Evolutionary conservation across 1,140 invertebrate species (phyloP).

Genomic region (Lucilia cuprina): DNA sequence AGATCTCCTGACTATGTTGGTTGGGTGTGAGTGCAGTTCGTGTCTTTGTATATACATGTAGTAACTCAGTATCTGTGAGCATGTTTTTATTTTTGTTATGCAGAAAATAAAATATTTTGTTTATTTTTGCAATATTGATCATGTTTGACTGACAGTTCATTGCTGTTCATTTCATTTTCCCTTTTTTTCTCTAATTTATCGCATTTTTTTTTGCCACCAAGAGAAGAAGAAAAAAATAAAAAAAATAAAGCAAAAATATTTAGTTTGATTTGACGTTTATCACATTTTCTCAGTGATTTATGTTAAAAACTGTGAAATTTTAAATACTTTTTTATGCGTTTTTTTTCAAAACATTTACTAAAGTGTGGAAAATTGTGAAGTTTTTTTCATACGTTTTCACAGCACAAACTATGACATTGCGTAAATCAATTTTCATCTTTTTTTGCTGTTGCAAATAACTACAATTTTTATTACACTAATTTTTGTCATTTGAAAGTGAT

Average conservation of each 20-base stretch:
- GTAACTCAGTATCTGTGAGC: too few relatives aligned
- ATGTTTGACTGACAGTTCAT: constrained; percentile 14
- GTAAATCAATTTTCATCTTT: neutral
- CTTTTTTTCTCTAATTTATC: neutral
- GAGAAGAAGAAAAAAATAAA: too few relatives aligned
- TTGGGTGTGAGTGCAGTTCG: too few relatives aligned
- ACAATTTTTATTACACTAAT: neutral
- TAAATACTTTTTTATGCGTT: neutral
- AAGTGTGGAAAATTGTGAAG: neutral
- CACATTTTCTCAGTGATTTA: neutral
- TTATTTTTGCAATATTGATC: constrained; percentile 6
- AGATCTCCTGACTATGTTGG: too few relatives aligned
- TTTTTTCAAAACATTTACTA: neutral
- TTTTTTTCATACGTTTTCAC: neutral
- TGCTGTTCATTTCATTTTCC: neutral
- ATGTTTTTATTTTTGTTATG: too few relatives aligned
- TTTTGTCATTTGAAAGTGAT: neutral
- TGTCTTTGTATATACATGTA: too few relatives aligned
- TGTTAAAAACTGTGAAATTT: neutral
- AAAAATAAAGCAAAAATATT: neutral
- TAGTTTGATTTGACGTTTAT: constrained; percentile 10
- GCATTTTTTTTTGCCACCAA: too few relatives aligned
- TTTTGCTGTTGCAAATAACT: neutral
- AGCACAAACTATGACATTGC: neutral
- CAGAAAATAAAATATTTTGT: neutral